Percentiles rank a stretch among this genome's conserved stretches.
These are phyloP conservation scores for Cyanoderma ruficeps DNA, from an alignment of 2,113 vertebrate genomes.

Conservation along the genomic window DNA sequence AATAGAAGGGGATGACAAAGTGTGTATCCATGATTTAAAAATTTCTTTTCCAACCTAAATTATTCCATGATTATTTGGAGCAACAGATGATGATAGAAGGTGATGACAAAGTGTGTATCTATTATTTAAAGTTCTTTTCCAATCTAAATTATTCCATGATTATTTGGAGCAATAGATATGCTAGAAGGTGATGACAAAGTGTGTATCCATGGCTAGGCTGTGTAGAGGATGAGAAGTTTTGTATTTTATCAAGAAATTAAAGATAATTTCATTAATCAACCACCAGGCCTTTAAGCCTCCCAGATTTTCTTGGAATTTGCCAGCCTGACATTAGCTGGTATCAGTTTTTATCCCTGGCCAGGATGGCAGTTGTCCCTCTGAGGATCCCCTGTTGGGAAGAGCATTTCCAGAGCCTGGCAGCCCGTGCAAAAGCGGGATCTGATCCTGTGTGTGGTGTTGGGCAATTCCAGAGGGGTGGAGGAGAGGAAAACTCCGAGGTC, in stretches of 20 bases:
- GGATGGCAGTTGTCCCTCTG: neutral
- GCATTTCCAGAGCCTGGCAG: neutral
- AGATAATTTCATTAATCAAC: neutral
- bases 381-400: neutral
- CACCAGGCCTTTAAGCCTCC: neutral
- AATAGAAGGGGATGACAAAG: too few relatives aligned
- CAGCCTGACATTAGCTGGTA: neutral
- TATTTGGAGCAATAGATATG: too few relatives aligned
- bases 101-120: too few relatives aligned
- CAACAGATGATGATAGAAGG: too few relatives aligned
- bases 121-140: too few relatives aligned
- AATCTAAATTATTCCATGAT: too few relatives aligned
- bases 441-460: neutral
- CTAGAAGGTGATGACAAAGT: neutral
- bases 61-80: too few relatives aligned
- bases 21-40: too few relatives aligned
- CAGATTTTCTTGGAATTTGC: neutral
- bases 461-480: neutral
- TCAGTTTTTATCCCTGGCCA: neutral
- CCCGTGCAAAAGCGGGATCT: neutral
- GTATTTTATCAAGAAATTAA: accelerated
- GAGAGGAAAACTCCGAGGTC: neutral
- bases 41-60: too few relatives aligned
- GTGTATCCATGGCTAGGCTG: neutral
- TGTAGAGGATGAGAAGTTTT: neutral